Conservation (phyloP, 37 sponge, comb jelly and placozoan species). For the Tethya wilhelma region DNA sequence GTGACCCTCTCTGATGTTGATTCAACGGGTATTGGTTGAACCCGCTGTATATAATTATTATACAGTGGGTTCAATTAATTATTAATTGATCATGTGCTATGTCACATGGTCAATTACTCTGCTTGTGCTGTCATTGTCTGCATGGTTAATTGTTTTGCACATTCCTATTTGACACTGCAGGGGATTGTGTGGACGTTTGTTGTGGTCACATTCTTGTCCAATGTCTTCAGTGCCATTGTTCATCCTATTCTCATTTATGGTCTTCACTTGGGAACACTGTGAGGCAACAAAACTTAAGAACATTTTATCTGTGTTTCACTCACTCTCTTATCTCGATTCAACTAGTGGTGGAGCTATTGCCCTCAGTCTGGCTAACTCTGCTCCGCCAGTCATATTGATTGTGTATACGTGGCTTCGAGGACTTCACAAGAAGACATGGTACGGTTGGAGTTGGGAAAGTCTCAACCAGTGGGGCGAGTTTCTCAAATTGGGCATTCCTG, state of each 20-base stretch:
- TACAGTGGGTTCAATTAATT: neutral
- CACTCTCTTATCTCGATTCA: neutral
- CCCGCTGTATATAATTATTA: too few species aligned
- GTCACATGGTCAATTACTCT: too few species aligned
- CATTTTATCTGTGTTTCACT: neutral
- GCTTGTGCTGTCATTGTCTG: too few species aligned
- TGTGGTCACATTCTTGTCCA: neutral
- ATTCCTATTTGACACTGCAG: too few species aligned
- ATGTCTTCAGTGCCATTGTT: slow-evolving; percentile 21
- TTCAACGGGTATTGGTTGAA: too few species aligned
- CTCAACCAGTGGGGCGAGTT: slow-evolving; percentile 44
- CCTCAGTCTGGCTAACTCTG: neutral
- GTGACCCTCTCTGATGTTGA: too few species aligned
- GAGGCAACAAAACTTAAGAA: neutral
- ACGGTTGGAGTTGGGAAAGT: slow-evolving; percentile 63
- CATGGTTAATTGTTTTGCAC: too few species aligned
- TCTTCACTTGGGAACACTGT: slow-evolving; percentile 28
- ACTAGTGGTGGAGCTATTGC: slow-evolving; percentile 44
- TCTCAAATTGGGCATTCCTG: slow-evolving; percentile 20
- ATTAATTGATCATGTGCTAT: too few species aligned
- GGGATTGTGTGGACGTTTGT: slow-evolving; percentile 56
- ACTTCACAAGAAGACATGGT: slow-evolving; percentile 46
- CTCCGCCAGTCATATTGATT: slow-evolving; percentile 24
- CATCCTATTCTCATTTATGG: slow-evolving; percentile 45
- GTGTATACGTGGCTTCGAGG: slow-evolving; percentile 12